Conservation (phyloP, 2,888 invertebrate species). For the Apamea epomidion region DNA sequence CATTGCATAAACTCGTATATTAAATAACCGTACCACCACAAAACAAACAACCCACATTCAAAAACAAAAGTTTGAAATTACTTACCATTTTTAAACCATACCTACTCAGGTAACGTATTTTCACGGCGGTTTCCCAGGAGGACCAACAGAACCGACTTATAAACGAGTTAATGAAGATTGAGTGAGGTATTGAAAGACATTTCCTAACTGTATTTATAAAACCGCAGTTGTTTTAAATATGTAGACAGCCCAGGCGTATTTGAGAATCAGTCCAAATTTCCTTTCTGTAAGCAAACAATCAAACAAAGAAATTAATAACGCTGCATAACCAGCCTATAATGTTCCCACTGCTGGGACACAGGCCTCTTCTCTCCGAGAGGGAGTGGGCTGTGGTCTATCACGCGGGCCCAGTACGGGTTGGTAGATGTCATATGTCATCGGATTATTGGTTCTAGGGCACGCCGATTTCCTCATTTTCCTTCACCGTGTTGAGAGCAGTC, state of each 20-base stretch:
- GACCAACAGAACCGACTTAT: conserved; percentile 49
- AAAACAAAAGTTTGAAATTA: conserved; percentile 7
- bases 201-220: conserved; percentile 41
- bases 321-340: neutral
- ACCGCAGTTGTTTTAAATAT: conserved; percentile 13
- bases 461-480: neutral
- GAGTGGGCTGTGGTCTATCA: neutral
- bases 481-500: neutral
- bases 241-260: neutral
- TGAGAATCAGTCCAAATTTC: neutral
- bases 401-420: neutral
- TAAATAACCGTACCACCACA: neutral
- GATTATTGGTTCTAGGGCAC: neutral
- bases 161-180: conserved; percentile 62
- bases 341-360: neutral
- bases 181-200: conserved; percentile 52
- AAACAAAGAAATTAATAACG: neutral
- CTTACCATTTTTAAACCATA: conserved; percentile 34
- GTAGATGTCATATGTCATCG: neutral
- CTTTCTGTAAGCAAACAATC: neutral
- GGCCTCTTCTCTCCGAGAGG: neutral
- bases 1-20: neutral
- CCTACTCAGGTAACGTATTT: conserved; percentile 38
- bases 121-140: conserved; percentile 43
- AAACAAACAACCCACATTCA: neutral